Evolutionary conservation across 2,113 vertebrate genomes (phyloP).

Genomic region (Aegotheles bennettii): DNA sequence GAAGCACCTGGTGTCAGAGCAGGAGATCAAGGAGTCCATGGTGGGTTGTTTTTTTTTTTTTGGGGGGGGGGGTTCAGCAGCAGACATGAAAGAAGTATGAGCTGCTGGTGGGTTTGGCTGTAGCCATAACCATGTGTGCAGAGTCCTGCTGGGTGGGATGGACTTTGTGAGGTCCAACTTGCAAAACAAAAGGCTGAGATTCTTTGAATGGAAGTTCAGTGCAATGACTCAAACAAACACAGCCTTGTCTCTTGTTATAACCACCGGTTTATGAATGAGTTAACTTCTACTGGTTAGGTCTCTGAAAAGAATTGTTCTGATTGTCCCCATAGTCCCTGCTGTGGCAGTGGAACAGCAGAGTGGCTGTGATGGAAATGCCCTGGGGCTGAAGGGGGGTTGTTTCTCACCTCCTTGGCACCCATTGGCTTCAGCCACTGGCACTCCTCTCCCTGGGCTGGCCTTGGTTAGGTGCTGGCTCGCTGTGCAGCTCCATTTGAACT

Average conservation of each 20-base stretch:
- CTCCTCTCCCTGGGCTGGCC: background rate
- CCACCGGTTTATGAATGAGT: slow-evolving; percentile 17
- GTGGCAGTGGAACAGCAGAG: background rate
- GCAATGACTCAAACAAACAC: slow-evolving; percentile 18
- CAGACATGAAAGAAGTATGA: background rate
- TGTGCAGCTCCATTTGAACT: background rate
- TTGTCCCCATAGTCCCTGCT: background rate
- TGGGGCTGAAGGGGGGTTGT: background rate
- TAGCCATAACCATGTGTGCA: background rate
- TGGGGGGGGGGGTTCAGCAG: too few species aligned
- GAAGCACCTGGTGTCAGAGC: background rate
- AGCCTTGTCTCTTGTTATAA: slow-evolving; percentile 15
- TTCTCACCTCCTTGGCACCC: background rate
- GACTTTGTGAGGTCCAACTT: background rate
- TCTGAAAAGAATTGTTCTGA: background rate
- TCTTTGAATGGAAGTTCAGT: slow-evolving; percentile 4
- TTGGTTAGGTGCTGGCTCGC: background rate
- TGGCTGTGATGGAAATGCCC: background rate
- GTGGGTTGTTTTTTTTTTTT: background rate
- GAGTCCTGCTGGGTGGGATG: background rate
- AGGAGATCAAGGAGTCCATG: background rate
- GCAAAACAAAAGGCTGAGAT: background rate
- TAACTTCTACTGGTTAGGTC: background rate
- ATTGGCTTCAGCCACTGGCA: rapidly evolving
- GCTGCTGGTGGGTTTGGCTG: background rate